Conservation (phyloP, 2,797 vertebrate genomes). For the Aratinga solstitialis region DNA sequence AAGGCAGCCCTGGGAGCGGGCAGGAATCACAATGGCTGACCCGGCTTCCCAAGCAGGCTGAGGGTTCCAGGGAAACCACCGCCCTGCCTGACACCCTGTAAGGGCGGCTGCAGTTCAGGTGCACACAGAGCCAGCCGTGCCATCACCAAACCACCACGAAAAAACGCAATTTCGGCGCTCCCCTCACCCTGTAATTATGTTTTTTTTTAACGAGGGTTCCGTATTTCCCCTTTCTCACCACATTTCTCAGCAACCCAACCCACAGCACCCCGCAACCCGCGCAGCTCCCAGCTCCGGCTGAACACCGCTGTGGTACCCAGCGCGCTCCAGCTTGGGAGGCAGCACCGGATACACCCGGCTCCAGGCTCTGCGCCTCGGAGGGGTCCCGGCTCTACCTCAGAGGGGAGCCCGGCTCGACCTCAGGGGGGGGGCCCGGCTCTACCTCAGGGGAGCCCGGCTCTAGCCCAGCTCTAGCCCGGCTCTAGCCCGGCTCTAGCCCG, state of each 20-base stretch:
- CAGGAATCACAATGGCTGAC: accelerated
- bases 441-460: too few relatives aligned
- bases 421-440: too few relatives aligned
- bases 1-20: accelerated
- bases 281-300: accelerated
- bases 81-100: accelerated
- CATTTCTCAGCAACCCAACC: not conserved
- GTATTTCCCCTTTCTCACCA: not conserved
- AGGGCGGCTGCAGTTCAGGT: accelerated
- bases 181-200: accelerated
- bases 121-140: accelerated
- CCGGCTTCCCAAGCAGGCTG: accelerated
- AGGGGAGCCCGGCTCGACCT: too few relatives aligned
- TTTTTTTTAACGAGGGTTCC: accelerated
- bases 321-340: too few relatives aligned
- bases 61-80: accelerated
- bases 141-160: not conserved
- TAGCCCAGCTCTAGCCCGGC: too few relatives aligned
- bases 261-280: accelerated
- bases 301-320: not conserved
- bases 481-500: too few relatives aligned
- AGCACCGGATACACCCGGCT: too few relatives aligned
- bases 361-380: too few relatives aligned
- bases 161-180: not conserved
- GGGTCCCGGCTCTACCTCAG: too few relatives aligned